A percentile compares a stretch with the other conserved stretches of the same genome.
These are phyloP conservation scores for Drosophila sordidapex DNA, from an alignment of 2,888 invertebrate genomes.

Conservation along the genomic window DNA sequence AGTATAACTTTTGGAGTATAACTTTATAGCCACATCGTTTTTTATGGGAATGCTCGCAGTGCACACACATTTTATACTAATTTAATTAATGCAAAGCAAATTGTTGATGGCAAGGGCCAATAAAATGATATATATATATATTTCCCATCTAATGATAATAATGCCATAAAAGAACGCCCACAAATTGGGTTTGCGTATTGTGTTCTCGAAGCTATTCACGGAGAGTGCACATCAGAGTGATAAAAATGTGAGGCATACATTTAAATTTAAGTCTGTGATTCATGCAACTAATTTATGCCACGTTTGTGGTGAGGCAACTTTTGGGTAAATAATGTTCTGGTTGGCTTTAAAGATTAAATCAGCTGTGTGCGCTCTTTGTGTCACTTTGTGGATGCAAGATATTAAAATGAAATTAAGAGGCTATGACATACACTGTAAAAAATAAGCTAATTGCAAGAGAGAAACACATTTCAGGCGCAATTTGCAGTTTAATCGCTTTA, in stretches of 20 bases:
- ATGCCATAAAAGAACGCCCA: conserved; percentile 29
- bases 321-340: neutral
- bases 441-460: neutral
- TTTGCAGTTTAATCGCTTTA: neutral
- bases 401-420: neutral
- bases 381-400: neutral
- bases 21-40: conserved; percentile 13
- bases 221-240: conserved; percentile 5
- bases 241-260: conserved; percentile 1
- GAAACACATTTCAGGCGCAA: neutral
- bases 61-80: conserved; percentile 32
- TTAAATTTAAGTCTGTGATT: conserved; percentile 26
- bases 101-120: conserved; percentile 24
- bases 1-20: neutral
- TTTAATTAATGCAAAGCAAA: conserved; percentile 49
- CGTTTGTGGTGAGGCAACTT: conserved; percentile 18
- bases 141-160: conserved; percentile 26
- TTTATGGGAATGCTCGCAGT: conserved; percentile 26
- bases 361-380: neutral
- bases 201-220: conserved; percentile 3
- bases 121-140: conserved; percentile 15
- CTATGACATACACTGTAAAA: neutral
- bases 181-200: conserved; percentile 17
- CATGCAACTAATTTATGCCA: conserved; percentile 43
- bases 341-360: neutral